These are phyloP conservation scores for Lateolabrax maculatus DNA, from an alignment of 2,797 vertebrate genomes.

Conservation along the genomic window DNA sequence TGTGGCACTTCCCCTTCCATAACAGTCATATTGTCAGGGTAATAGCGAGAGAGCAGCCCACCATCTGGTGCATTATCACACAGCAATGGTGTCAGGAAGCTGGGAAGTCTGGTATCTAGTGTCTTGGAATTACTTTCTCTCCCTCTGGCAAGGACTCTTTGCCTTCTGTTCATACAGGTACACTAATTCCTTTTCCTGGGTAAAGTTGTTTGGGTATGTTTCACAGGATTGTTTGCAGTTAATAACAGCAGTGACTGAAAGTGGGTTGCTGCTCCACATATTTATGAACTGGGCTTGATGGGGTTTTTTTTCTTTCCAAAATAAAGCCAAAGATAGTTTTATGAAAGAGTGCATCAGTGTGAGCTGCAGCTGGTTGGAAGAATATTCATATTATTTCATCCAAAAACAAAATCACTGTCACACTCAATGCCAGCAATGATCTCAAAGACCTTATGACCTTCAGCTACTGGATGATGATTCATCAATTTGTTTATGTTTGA, in stretches of 20 bases:
- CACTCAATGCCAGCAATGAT: slow-evolving; percentile 9
- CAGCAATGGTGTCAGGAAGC: slow-evolving; percentile 69
- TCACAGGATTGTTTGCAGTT: slow-evolving; percentile 16
- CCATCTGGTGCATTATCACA: slow-evolving; percentile 81
- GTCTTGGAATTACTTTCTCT: slow-evolving; percentile 63
- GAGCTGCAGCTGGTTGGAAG: not conserved
- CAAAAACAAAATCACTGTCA: not conserved
- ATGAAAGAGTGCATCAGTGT: slow-evolving; percentile 1
- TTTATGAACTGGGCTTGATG: slow-evolving; percentile 1
- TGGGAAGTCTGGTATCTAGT: slow-evolving; percentile 59
- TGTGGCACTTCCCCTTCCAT: slow-evolving; percentile 71
- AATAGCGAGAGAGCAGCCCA: slow-evolving; percentile 61
- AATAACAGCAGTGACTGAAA: slow-evolving; percentile 23
- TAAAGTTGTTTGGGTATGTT: slow-evolving; percentile 21
- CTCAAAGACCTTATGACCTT: slow-evolving; percentile 41
- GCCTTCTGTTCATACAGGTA: slow-evolving; percentile 72
- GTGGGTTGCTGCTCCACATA: slow-evolving; percentile 3
- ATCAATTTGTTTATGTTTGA: slow-evolving; percentile 28
- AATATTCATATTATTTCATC: slow-evolving; percentile 13
- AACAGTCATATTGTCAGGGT: slow-evolving; percentile 71
- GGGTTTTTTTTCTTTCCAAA: not conserved
- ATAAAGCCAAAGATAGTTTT: slow-evolving; percentile 3
- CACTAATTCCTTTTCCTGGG: slow-evolving; percentile 25
- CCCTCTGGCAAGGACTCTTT: slow-evolving; percentile 59
- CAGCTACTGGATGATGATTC: slow-evolving; percentile 24